Conservation (phyloP, 2,888 invertebrate species). For the Agrochola lota region DNA sequence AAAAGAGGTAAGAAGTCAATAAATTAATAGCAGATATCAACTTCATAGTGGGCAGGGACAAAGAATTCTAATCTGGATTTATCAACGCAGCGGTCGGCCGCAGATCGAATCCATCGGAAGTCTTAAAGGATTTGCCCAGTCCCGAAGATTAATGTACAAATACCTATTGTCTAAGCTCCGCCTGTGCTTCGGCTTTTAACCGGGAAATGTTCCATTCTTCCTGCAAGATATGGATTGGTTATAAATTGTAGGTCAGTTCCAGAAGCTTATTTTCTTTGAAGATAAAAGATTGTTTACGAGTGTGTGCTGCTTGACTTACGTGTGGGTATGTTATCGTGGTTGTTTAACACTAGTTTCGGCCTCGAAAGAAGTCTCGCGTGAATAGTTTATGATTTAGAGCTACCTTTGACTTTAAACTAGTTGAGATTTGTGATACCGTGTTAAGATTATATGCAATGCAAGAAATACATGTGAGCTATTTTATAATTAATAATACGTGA, state of each 20-base stretch:
- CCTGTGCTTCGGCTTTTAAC: conserved; percentile 45
- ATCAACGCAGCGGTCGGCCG: conserved; percentile 71
- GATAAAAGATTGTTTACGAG: conserved; percentile 21
- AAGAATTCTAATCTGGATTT: conserved; percentile 83
- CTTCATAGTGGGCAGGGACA: conserved; percentile 54
- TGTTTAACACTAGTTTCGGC: conserved; percentile 14
- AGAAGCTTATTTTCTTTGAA: conserved; percentile 2
- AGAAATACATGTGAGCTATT: not conserved
- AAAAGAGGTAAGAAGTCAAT: conserved; percentile 40
- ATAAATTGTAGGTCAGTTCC: not conserved
- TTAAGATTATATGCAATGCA: conserved; percentile 10
- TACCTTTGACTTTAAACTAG: conserved; percentile 12
- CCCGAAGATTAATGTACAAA: conserved; percentile 76
- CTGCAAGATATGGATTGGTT: conserved; percentile 52
- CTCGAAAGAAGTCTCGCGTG: not conserved
- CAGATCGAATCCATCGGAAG: conserved; percentile 74
- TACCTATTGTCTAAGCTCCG: conserved; percentile 68
- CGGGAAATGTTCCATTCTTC: conserved; percentile 37
- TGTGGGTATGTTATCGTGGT: conserved; percentile 23
- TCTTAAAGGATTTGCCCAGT: conserved; percentile 84
- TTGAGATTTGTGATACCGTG: conserved; percentile 13
- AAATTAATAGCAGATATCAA: conserved; percentile 60
- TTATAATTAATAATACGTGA: too few species aligned
- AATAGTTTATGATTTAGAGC: conserved; percentile 31
- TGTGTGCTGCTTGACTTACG: conserved; percentile 1